A percentile compares a stretch with the other conserved stretches of the same genome.
Conservation (phyloP, 92 coral and sea anemone species). For the Hydrozoanthus gracilis region DNA sequence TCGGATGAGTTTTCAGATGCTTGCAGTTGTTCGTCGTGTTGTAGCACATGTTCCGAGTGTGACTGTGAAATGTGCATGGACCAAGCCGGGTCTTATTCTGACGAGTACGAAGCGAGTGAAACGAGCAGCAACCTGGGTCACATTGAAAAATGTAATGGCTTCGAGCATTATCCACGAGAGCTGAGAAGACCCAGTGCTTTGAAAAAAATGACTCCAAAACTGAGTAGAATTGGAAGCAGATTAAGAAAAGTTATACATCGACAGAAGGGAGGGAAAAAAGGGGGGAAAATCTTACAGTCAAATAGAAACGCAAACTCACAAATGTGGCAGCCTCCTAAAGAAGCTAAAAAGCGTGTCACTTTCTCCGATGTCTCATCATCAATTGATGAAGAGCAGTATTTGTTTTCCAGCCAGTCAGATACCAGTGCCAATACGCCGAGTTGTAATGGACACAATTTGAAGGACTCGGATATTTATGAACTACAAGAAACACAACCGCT, state of each 20-base stretch:
- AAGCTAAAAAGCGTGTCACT: conserved; percentile 71
- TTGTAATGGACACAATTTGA: conserved; percentile 39
- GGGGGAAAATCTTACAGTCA: background rate
- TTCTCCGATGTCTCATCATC: conserved; percentile 75
- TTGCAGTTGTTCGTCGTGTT: conserved; percentile 86
- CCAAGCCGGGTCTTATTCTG: background rate
- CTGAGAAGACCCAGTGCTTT: conserved; percentile 17
- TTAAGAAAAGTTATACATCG: conserved; percentile 15
- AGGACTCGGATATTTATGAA: conserved; percentile 14
- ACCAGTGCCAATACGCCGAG: conserved; percentile 22
- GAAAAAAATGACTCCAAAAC: conserved; percentile 35
- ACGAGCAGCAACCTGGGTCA: conserved; percentile 6
- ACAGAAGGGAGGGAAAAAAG: conserved; percentile 5
- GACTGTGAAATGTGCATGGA: conserved; percentile 49
- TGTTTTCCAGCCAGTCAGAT: conserved; percentile 41
- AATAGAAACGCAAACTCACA: conserved; percentile 7
- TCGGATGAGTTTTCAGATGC: conserved; percentile 26
- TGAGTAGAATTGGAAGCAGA: conserved; percentile 23
- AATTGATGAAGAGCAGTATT: conserved; percentile 53
- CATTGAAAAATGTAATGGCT: background rate
- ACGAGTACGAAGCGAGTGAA: conserved; percentile 21
- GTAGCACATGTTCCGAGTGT: conserved; percentile 73
- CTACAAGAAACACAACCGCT: background rate
- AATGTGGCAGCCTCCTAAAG: conserved; percentile 30
- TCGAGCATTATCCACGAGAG: background rate